Evolutionary conservation across 2,113 vertebrate species (phyloP).

Genomic region (Podarcis cretensis): DNA sequence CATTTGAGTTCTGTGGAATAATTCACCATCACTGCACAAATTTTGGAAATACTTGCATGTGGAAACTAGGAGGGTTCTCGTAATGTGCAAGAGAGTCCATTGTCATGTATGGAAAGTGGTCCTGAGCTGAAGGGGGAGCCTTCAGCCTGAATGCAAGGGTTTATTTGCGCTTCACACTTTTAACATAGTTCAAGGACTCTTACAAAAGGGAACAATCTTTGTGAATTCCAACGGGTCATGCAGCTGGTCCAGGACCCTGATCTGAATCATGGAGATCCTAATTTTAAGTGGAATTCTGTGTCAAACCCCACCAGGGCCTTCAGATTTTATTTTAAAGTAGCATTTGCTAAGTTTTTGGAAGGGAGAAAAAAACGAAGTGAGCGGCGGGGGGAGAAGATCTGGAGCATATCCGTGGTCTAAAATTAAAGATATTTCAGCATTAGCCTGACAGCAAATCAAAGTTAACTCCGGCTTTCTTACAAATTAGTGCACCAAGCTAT

Average conservation of each 20-base stretch:
- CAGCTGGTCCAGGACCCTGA: not conserved
- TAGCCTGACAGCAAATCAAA: not conserved
- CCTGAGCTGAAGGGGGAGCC: not conserved
- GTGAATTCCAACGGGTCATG: not conserved
- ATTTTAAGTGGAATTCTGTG: not conserved
- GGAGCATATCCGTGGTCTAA: not conserved
- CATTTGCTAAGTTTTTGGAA: not conserved
- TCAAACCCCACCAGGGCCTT: not conserved
- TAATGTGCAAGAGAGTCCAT: not conserved
- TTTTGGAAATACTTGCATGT: not conserved
- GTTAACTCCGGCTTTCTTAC: not conserved
- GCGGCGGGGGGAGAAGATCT: not conserved
- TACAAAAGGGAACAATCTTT: not conserved
- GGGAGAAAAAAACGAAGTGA: not conserved
- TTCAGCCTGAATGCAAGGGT: not conserved
- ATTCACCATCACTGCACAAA: not conserved
- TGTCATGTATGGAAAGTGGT: not conserved
- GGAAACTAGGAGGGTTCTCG: not conserved
- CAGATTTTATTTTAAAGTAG: not conserved
- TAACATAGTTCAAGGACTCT: not conserved
- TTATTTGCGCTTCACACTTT: not conserved
- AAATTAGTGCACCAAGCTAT: not conserved
- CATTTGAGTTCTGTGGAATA: not conserved
- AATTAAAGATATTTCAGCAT: not conserved
- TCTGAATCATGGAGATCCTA: not conserved